Base-by-base conservation (phyloP, 2,888 invertebrate genomes). In the Theodoxus fluviatilis region DNA sequence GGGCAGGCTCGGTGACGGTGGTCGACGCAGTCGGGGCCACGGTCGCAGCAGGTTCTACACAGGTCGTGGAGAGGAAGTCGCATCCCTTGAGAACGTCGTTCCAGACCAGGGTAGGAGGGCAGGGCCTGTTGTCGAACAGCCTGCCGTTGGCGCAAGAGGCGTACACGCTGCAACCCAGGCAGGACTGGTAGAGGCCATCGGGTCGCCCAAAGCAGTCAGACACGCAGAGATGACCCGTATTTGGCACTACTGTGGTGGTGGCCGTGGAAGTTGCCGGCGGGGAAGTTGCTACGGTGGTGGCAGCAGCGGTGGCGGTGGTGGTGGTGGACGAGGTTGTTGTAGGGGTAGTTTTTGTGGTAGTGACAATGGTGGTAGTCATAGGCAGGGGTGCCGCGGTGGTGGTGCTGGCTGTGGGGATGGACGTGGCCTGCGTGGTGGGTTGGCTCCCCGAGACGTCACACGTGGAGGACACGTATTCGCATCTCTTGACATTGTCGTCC, bases 401-500 rank as follows among this genome's bases (percentile, higher is more conserved):
- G n/a, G n/a, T n/a, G n/a, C n/a, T n/a, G n/a, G 55, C 7, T n/a
- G 55, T 52, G 55, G 55, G 55, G 22, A 7, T 52, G 55, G 55
- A 4, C 49, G 49, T 6, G 15, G n/a, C 4, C 12, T n/a, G n/a
- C 3, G 4, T 12, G n/a, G 49, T 12, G n/a, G 49, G 4, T 25
- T 12, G 49, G 49, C 37, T 63, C 37, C 18, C 18, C 35, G 47
- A n/a, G n/a, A n/a, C n/a, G n/a, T n/a, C n/a, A 65, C 75, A 75
- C 4, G 75, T 75, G 7, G 64, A 15, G 31, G 74, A 74, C 4
- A 37, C 37, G 43, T 43, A 59, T 12, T 71, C 69, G 47, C 75
- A 75, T 22, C 64, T 52, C 43, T 73, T 75, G 31, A 61, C 28
- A 25, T 35, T 61, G 63, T 76, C 74, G 57, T 76, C 73, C 76